phyloP scores from a whole-genome alignment of 2,797 vertebrate genomes.

The Acipenser oxyrinchus region DNA sequence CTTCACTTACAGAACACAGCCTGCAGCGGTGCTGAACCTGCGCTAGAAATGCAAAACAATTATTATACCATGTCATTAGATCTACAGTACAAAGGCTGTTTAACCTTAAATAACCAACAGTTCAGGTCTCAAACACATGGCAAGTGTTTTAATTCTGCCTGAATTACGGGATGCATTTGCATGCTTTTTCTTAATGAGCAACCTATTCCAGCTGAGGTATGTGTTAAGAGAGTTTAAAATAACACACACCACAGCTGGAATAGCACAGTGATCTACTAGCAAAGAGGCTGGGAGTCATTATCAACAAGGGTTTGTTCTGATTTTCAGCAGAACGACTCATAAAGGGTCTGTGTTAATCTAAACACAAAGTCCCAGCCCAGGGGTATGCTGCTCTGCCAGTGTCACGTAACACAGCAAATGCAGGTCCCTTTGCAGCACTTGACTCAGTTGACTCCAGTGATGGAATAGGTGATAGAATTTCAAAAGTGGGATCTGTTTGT shows the following conservation, averaged over 20 bases:
- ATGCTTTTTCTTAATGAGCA: constrained; percentile 16
- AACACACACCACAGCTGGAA: constrained; percentile 7
- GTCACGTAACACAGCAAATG: neutral
- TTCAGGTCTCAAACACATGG: neutral
- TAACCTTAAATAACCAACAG: constrained; percentile 1
- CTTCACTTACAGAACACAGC: neutral
- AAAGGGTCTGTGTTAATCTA: constrained; percentile 8
- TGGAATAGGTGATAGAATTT: too few relatives aligned
- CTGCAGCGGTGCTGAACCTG: neutral
- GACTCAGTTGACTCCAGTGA: neutral
- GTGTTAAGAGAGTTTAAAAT: constrained; percentile 6
- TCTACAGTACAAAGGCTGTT: constrained; percentile 3
- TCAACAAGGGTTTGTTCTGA: constrained; percentile 15
- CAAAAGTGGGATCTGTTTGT: too few relatives aligned
- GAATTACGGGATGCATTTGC: constrained; percentile 12
- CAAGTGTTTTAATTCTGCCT: constrained; percentile 7
- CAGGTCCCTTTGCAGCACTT: neutral
- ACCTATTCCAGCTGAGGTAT: constrained; percentile 17
- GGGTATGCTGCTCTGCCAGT: neutral
- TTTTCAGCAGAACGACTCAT: constrained; percentile 12
- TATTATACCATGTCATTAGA: neutral
- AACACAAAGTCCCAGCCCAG: neutral
- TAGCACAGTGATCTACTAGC: constrained; percentile 7
- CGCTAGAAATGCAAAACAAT: neutral
- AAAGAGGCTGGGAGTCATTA: constrained; percentile 17